Evolutionary conservation across 2,113 vertebrate genomes (phyloP), one percentile per base, ranked within the genome.

Genomic region (Trichomycterus rosablanca): DNA sequence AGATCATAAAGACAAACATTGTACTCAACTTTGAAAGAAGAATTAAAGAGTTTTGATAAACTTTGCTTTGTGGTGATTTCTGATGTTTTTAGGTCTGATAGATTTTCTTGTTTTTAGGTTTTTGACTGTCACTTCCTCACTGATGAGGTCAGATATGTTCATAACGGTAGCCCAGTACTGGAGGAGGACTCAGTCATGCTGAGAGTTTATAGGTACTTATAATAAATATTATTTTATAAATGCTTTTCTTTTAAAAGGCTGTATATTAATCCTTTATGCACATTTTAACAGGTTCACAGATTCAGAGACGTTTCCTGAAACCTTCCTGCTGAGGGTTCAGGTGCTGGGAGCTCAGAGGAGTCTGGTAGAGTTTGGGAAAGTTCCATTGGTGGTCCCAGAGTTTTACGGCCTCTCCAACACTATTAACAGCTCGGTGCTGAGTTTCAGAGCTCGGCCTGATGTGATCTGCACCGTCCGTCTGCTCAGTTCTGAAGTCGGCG

Each of bases 201-300:
- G 14, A 78, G 85, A 59, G 70, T 83, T 45, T 88, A 85, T 63
- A 85, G 83, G 82, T 88, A 20, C 15, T 19, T 10, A 19, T 7
- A 62, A 11, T 22, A 18, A 28, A 28, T 24, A 23, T 20, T 7
- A 39, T 45, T 44, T 22, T 20, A 39, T 16, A 42, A 15, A 15
- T 42, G 4, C 6, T n/a, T 40, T n/a, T 40, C 12, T 57, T 1
- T 14, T 22, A 2, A 6, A 26, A n/a, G n/a, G n/a, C n/a, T 24
- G 14, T 5, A 3, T n/a, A 3, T 46, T 10, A 14, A 10, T 23
- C 16, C 18, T 46, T 74, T 12, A 61, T 37, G 61, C n/a, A n/a
- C n/a, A n/a, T n/a, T 58, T 72, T 60, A 60, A 65, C 34, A 92
- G 90, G 74, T 91, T 92, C 82, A 80, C 81, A 37, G 77, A 85